These are phyloP conservation scores for Oscheius sp. DNA, from an alignment of 2,888 invertebrate genomes.

Conservation along the genomic window DNA sequence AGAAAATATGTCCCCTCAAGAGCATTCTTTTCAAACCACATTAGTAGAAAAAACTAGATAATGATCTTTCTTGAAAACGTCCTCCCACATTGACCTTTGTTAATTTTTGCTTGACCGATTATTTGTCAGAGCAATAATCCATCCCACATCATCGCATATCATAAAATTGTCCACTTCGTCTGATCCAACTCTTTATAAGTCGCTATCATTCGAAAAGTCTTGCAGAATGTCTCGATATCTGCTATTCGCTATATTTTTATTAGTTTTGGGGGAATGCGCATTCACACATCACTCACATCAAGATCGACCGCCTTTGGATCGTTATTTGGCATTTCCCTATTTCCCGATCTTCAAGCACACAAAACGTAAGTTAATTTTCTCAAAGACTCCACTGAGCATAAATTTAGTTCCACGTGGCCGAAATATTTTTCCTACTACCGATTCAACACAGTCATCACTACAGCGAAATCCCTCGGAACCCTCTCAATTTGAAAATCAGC, in stretches of 20 bases:
- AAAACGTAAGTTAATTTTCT: conserved; percentile 10
- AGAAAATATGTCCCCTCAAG: too few species aligned
- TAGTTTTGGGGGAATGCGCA: not conserved
- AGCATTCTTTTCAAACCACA: too few species aligned
- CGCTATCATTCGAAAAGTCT: too few species aligned
- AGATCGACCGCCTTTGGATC: not conserved
- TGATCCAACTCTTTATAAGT: not conserved
- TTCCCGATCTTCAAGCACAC: conserved; percentile 15
- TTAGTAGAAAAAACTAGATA: too few species aligned
- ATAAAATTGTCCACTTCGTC: not conserved
- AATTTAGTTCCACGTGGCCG: conserved; percentile 1
- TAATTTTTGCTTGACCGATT: too few species aligned
- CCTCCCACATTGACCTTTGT: too few species aligned
- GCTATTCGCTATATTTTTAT: not conserved
- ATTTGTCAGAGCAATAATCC: too few species aligned
- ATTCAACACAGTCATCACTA: not conserved
- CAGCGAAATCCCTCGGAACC: conserved; percentile 14
- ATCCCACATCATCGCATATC: not conserved
- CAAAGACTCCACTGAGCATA: not conserved
- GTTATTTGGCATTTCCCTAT: conserved; percentile 24
- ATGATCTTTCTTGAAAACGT: too few species aligned
- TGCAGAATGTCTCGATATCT: not conserved
- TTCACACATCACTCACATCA: too few species aligned
- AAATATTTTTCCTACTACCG: not conserved
- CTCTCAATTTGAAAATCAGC: conserved; percentile 14